These are phyloP conservation scores for Oxyruncus cristatus DNA, from an alignment of 2,113 vertebrate species.

Conservation along the genomic window DNA sequence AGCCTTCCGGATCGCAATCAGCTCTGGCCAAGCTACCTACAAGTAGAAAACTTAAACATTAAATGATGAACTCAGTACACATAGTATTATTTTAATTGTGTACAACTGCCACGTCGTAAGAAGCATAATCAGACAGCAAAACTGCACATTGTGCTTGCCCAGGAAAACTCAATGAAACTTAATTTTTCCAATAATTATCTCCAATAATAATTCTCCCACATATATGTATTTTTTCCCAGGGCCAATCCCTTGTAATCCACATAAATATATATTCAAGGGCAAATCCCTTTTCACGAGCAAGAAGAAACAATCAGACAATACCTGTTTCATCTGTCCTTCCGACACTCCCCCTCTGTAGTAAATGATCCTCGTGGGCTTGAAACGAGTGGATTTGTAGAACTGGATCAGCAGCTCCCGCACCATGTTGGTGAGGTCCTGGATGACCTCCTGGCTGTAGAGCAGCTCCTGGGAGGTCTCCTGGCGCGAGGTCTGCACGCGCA, in stretches of 20 bases:
- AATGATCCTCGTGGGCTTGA: slow-evolving; percentile 98
- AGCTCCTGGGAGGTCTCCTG: slow-evolving; percentile 96
- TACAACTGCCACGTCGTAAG: fast-evolving
- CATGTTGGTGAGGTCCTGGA: slow-evolving; percentile 98
- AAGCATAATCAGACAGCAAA: not conserved
- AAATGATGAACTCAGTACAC: not conserved
- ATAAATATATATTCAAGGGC: fast-evolving
- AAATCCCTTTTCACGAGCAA: not conserved
- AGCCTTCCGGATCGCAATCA: slow-evolving; percentile 97
- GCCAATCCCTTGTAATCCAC: not conserved
- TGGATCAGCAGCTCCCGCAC: slow-evolving; percentile 95
- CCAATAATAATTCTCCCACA: not conserved
- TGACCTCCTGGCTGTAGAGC: slow-evolving; percentile 96
- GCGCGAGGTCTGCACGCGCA: slow-evolving; percentile 94
- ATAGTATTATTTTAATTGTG: not conserved
- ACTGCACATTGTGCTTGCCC: not conserved
- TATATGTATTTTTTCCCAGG: fast-evolving
- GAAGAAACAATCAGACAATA: not conserved
- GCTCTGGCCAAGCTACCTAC: slow-evolving; percentile 97
- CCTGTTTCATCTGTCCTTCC: slow-evolving; percentile 99
- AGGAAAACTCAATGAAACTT: not conserved
- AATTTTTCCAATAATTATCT: not conserved
- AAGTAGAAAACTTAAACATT: not conserved
- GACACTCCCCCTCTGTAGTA: slow-evolving; percentile 97
- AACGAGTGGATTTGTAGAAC: slow-evolving; percentile 98